Percentiles rank a stretch among this genome's conserved stretches.
Conservation (phyloP, 2,797 vertebrate genomes). For the Helostoma temminkii region DNA sequence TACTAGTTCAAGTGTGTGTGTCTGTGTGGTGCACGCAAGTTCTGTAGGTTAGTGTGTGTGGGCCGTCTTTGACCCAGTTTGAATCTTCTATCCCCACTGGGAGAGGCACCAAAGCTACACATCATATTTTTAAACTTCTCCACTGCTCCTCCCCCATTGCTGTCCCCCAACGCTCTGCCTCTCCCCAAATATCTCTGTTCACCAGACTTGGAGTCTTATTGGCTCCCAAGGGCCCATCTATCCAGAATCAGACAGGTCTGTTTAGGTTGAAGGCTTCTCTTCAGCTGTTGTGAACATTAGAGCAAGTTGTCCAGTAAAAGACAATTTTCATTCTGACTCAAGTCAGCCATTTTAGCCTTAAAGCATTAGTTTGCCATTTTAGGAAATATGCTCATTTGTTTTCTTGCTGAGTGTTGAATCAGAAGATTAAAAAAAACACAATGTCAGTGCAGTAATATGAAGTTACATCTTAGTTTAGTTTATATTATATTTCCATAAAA, state of each 20-base stretch:
- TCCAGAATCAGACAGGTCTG: slow-evolving; percentile 37
- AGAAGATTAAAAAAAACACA: too few species aligned
- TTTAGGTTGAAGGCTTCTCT: slow-evolving; percentile 20
- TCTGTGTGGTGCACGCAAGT: slow-evolving; percentile 6
- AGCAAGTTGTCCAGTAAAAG: slow-evolving; percentile 1
- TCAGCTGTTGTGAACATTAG: slow-evolving; percentile 12
- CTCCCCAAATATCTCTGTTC: slow-evolving; percentile 22
- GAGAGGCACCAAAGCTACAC: slow-evolving; percentile 53
- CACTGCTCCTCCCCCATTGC: slow-evolving; percentile 4
- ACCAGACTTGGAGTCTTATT: slow-evolving; percentile 26
- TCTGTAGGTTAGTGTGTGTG: slow-evolving; percentile 42
- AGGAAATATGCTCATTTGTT: too few species aligned
- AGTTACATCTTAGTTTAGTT: too few species aligned
- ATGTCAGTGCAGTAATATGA: too few species aligned
- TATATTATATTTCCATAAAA: too few species aligned
- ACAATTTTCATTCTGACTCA: slow-evolving; percentile 1
- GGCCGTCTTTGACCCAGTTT: slow-evolving; percentile 61
- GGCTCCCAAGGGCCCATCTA: slow-evolving; percentile 35
- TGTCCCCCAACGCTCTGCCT: not conserved
- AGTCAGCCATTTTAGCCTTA: not conserved
- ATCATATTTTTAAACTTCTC: slow-evolving; percentile 61
- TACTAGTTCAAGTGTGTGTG: slow-evolving; percentile 5
- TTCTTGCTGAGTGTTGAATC: not conserved
- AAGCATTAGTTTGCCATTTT: too few species aligned
- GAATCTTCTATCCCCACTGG: slow-evolving; percentile 47